Conservation (phyloP, 1,140 invertebrate genomes). For the Sitophilus oryzae region DNA sequence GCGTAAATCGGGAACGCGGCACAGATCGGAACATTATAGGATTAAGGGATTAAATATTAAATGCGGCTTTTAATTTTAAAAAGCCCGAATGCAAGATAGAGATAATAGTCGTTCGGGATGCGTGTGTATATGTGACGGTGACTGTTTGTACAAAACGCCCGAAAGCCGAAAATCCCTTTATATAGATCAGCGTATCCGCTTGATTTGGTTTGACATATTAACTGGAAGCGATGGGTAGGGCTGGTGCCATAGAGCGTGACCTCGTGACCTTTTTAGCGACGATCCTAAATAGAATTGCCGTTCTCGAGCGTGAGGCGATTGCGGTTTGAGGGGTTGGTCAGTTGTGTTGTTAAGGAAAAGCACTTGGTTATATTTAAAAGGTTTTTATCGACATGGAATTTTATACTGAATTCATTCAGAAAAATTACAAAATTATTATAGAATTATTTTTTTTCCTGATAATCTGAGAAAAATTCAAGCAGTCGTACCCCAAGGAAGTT, state of each 20-base stretch:
- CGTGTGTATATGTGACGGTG: conserved; percentile 5
- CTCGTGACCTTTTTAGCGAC: neutral
- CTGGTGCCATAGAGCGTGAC: neutral
- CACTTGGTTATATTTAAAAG: no score
- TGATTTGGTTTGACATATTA: conserved; percentile 24
- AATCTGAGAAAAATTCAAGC: no score
- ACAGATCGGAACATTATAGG: conserved; percentile 16
- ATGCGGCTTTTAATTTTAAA: conserved; percentile 26
- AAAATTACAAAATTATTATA: no score
- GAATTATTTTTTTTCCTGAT: no score
- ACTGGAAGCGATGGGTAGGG: conserved; percentile 8
- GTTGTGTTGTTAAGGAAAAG: no score
- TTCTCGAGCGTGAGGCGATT: no score
- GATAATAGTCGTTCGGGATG: conserved; percentile 14
- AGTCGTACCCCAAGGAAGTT: no score
- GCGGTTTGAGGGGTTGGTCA: no score
- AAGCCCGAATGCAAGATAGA: conserved; percentile 27
- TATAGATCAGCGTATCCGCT: conserved; percentile 24
- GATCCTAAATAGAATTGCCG: neutral
- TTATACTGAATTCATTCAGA: no score
- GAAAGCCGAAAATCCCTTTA: conserved; percentile 23
- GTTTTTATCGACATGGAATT: no score
- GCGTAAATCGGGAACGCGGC: conserved; percentile 8
- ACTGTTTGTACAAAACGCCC: conserved; percentile 18
- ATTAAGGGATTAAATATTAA: conserved; percentile 27